These are phyloP conservation scores for Hafferia zeledoni DNA, from an alignment of 2,797 vertebrate genomes.

Conservation along the genomic window DNA sequence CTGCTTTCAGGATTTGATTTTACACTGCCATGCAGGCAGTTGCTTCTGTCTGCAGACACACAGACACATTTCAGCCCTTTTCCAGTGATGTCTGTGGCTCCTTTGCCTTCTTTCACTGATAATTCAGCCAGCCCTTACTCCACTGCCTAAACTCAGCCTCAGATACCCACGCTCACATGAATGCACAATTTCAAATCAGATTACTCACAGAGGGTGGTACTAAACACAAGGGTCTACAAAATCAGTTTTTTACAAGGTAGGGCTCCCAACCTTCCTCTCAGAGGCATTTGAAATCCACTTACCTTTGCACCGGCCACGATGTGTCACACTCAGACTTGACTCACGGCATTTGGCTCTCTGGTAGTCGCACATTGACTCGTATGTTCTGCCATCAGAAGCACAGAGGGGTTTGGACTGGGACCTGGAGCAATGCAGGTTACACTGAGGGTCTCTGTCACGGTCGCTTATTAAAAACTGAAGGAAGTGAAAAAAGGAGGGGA, in stretches of 20 bases:
- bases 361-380: constrained; percentile 93
- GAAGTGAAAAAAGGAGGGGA: background rate
- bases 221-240: background rate
- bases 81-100: background rate
- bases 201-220: background rate
- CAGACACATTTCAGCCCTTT: background rate
- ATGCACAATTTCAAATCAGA: background rate
- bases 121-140: background rate
- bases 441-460: constrained; percentile 85
- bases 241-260: rapidly evolving
- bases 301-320: constrained; percentile 96
- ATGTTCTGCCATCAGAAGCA: constrained; percentile 91
- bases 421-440: constrained; percentile 87
- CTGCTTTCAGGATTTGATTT: background rate
- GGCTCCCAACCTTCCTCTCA: background rate
- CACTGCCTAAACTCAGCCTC: background rate
- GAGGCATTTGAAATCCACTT: background rate
- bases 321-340: constrained; percentile 80
- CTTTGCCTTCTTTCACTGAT: background rate
- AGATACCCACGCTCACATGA: background rate
- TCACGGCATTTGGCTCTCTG: constrained; percentile 96
- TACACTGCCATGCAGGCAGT: background rate
- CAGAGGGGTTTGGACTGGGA: constrained; percentile 90
- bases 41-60: background rate
- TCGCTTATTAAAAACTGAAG: constrained; percentile 96